A percentile compares a stretch with the other conserved stretches of the same genome.
phyloP scores from a whole-genome alignment of 2,888 invertebrate species.

The Nebria salina region DNA sequence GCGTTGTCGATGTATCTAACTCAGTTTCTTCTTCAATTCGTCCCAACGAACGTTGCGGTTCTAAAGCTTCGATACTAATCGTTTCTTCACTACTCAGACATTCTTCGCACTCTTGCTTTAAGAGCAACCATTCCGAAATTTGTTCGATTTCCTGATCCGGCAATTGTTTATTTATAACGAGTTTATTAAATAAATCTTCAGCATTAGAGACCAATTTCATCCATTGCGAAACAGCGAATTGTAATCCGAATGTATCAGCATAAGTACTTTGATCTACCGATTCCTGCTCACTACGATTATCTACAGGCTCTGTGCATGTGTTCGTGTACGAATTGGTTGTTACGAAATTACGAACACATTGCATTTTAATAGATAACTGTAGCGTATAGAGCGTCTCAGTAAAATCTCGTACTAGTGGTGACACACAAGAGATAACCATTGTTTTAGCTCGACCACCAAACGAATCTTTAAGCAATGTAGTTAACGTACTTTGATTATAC shows the following conservation, averaged over 20 bases:
- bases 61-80: slow-evolving; percentile 62
- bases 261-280: slow-evolving; percentile 48
- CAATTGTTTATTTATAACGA: slow-evolving; percentile 75
- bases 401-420: slow-evolving; percentile 73
- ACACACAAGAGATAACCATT: slow-evolving; percentile 77
- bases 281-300: slow-evolving; percentile 45
- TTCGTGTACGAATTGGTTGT: slow-evolving; percentile 72
- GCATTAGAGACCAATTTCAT: slow-evolving; percentile 85
- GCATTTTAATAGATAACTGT: slow-evolving; percentile 73
- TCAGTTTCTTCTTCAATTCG: slow-evolving; percentile 66
- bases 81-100: slow-evolving; percentile 72
- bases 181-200: slow-evolving; percentile 82
- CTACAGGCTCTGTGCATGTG: slow-evolving; percentile 37
- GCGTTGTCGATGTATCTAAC: slow-evolving; percentile 62
- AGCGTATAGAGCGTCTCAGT: slow-evolving; percentile 76
- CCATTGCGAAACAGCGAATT: slow-evolving; percentile 86
- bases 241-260: slow-evolving; percentile 73
- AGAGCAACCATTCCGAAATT: slow-evolving; percentile 83
- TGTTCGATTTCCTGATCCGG: slow-evolving; percentile 79
- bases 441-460: slow-evolving; percentile 81
- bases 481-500: slow-evolving; percentile 74
- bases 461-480: slow-evolving; percentile 76
- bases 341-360: slow-evolving; percentile 76
- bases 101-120: slow-evolving; percentile 89
- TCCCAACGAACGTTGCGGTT: slow-evolving; percentile 64